Base-by-base conservation (phyloP, 2,113 vertebrate genomes). In the Takifugu flavidus region DNA sequence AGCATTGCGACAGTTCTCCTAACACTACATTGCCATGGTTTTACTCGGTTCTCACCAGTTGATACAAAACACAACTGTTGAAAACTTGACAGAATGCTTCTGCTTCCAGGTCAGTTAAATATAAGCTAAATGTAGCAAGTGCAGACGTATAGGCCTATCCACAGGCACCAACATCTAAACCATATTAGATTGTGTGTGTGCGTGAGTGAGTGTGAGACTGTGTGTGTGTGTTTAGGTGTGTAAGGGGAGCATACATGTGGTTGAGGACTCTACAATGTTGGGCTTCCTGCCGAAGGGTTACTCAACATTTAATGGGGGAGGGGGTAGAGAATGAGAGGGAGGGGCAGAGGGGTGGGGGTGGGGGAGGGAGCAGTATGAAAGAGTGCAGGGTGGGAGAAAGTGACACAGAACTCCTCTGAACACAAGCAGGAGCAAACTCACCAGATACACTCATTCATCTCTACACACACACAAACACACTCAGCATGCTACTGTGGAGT, bases 211-310 rank as follows among this genome's bases (percentile, higher is more conserved):
- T 31, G 49, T 61, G 28, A 29, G 28, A 29, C 3, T 46, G 45
- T 46, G 45, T 46, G 45, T 46, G 45, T 46, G 45, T 46, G 45
- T 46, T 13, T 46, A n/a, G 49, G 25, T 54, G 13, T 31, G 49
- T 61, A 34, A 50, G 53, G 56, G 62, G 59, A 65, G 78, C 34
- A 10, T 39, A 79, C 83, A 84, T 82, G 78, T 79, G 60, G 57
- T 72, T 56, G 62, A 71, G 65, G 46, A 53, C 73, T 72, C 50
- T n/a, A 75, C 63, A 80, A 65, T 62, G 52, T 59, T 12, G 11
- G 81, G 85, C 77, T 72, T 60, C 47, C 70, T 74, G 84, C 82
- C 86, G 89, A 85, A 74, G 57, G 62, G 84, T 84, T 88, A 83
- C 89, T 90, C 87, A 89, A 82, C 84, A 80, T 83, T 86, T 82